Conservation (phyloP, 2,113 vertebrate genomes). For the Coracopsis vasa region DNA sequence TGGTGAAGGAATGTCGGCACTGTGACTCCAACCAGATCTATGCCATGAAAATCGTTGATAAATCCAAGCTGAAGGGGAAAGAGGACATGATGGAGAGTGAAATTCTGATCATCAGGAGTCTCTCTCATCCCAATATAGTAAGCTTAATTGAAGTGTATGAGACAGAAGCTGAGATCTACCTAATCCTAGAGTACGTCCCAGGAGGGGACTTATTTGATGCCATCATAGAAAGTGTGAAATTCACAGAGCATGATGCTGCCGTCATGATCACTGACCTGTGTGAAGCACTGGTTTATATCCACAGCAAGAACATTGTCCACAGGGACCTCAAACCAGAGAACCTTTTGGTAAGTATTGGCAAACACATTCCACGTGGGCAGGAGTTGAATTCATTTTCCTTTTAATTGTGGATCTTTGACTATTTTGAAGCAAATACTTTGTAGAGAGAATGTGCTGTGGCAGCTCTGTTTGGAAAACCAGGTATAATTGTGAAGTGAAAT, state of each 20-base stretch:
- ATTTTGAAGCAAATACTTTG: not conserved
- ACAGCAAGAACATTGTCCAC: slow-evolving; percentile 90
- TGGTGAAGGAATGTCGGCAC: slow-evolving; percentile 86
- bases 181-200: slow-evolving; percentile 91
- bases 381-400: not conserved
- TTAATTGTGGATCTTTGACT: not conserved
- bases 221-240: slow-evolving; percentile 88
- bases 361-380: not conserved
- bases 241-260: slow-evolving; percentile 84
- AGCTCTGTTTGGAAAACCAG: not conserved
- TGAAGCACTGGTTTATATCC: slow-evolving; percentile 89
- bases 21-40: slow-evolving; percentile 74
- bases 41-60: slow-evolving; percentile 93
- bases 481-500: not conserved
- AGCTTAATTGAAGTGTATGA: slow-evolving; percentile 88
- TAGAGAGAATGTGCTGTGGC: not conserved
- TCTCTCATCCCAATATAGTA: slow-evolving; percentile 91
- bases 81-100: slow-evolving; percentile 97
- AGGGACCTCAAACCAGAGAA: slow-evolving; percentile 97
- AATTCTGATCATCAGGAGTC: slow-evolving; percentile 86
- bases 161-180: slow-evolving; percentile 84
- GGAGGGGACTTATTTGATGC: slow-evolving; percentile 96
- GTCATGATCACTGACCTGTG: slow-evolving; percentile 89
- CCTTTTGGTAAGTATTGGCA: slow-evolving; percentile 82
- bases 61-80: slow-evolving; percentile 88